Percentiles rank a stretch among this genome's conserved stretches.
phyloP scores from a whole-genome alignment of 2,888 invertebrate genomes.

The Tetramorium bicarinatum region DNA sequence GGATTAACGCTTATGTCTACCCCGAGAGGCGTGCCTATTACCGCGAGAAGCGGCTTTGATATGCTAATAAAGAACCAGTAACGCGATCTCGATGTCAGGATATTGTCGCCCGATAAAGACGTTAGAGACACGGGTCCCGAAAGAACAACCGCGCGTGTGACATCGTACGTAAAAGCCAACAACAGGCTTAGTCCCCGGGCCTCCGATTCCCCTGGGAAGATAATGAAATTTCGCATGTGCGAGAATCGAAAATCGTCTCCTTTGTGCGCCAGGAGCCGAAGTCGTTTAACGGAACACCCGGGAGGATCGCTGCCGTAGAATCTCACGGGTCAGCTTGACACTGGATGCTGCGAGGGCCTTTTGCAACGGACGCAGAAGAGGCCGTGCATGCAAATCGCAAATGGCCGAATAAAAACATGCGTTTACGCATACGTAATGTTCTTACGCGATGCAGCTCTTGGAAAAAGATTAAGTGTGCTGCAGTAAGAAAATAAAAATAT shows the following conservation, averaged over 20 bases:
- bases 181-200: conserved; percentile 37
- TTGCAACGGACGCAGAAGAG: conserved; percentile 6
- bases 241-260: conserved; percentile 53
- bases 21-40: conserved; percentile 37
- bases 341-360: conserved; percentile 25
- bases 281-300: conserved; percentile 54
- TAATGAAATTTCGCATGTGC: conserved; percentile 53
- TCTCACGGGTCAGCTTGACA: conserved; percentile 46
- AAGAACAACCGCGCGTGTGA: conserved; percentile 36
- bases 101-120: conserved; percentile 47
- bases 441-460: not conserved
- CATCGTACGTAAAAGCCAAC: conserved; percentile 29
- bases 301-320: conserved; percentile 36
- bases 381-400: conserved; percentile 28
- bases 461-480: not conserved
- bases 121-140: conserved; percentile 26
- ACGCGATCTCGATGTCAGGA: conserved; percentile 52
- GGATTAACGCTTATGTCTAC: conserved; percentile 40
- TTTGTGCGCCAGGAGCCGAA: conserved; percentile 34
- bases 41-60: conserved; percentile 44
- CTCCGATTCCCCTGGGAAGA: conserved; percentile 41
- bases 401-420: conserved; percentile 2
- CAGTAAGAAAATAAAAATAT: not conserved
- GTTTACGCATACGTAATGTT: not conserved
- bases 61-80: conserved; percentile 54